A percentile compares a stretch with the other conserved stretches of the same genome.
phyloP scores from a whole-genome alignment of 1,140 invertebrate species.

The Acromyrmex heyeri region DNA sequence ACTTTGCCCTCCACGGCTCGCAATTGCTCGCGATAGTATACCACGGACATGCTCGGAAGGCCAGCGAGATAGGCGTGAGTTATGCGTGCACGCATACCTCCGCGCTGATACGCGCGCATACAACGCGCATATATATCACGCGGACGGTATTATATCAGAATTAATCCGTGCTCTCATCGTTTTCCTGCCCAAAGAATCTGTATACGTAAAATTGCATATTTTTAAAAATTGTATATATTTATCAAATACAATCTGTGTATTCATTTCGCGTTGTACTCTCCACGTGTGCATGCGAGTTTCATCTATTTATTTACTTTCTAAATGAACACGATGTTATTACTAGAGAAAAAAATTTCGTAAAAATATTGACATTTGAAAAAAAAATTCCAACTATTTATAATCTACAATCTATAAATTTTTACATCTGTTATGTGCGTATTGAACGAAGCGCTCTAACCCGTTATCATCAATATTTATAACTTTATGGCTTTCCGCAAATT shows the following conservation, averaged over 20 bases:
- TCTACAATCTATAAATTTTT: conserved; percentile 32
- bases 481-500: conserved; percentile 43
- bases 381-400: conserved; percentile 19
- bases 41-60: conserved; percentile 59
- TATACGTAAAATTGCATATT: conserved; percentile 5
- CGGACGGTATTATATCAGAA: conserved; percentile 47
- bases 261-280: not conserved
- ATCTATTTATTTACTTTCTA: conserved; percentile 30
- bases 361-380: conserved; percentile 11
- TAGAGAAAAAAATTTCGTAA: not conserved
- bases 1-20: conserved; percentile 37
- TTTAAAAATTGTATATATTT: not conserved
- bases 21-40: conserved; percentile 53
- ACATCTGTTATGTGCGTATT: not conserved
- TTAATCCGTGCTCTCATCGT: conserved; percentile 30
- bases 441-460: not conserved
- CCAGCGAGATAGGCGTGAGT: conserved; percentile 62
- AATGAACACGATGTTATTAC: not conserved
- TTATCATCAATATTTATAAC: conserved; percentile 54
- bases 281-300: not conserved
- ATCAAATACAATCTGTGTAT: not conserved
- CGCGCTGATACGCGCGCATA: conserved; percentile 45
- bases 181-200: conserved; percentile 14
- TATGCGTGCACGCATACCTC: conserved; percentile 61
- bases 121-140: conserved; percentile 41